These are phyloP conservation scores for Rhopalosiphum maidis DNA, from an alignment of 1,140 invertebrate species.

Conservation along the genomic window DNA sequence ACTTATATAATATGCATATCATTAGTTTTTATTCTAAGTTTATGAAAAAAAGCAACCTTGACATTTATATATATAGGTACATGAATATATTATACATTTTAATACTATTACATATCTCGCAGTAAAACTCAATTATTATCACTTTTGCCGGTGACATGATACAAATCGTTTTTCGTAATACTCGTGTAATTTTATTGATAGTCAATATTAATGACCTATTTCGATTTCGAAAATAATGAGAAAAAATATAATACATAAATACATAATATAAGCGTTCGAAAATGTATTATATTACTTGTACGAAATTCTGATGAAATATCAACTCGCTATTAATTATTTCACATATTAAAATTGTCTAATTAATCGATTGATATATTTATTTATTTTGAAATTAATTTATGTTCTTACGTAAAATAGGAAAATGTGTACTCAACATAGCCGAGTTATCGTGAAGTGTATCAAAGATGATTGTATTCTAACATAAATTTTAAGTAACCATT, in stretches of 20 bases:
- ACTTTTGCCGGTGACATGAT: background rate
- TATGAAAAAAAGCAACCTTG: background rate
- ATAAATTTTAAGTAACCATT: background rate
- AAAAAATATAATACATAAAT: background rate
- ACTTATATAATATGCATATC: too few species aligned
- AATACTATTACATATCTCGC: background rate
- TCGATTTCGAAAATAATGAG: background rate
- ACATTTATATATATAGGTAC: background rate
- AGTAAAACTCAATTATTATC: background rate
- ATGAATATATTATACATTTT: background rate
- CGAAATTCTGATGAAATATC: background rate
- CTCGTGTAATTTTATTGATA: background rate
- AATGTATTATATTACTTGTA: background rate
- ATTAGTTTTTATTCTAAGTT: too few species aligned
- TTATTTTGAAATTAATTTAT: background rate
- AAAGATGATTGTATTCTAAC: background rate
- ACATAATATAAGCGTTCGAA: background rate
- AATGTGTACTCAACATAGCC: background rate
- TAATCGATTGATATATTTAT: background rate
- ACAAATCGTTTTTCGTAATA: background rate
- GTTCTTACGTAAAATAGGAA: background rate
- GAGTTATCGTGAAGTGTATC: background rate
- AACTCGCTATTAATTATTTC: background rate
- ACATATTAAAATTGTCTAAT: background rate
- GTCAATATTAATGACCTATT: background rate